phyloP scores from a whole-genome alignment of 1,140 invertebrate species.

The Drosophila asahinai region DNA sequence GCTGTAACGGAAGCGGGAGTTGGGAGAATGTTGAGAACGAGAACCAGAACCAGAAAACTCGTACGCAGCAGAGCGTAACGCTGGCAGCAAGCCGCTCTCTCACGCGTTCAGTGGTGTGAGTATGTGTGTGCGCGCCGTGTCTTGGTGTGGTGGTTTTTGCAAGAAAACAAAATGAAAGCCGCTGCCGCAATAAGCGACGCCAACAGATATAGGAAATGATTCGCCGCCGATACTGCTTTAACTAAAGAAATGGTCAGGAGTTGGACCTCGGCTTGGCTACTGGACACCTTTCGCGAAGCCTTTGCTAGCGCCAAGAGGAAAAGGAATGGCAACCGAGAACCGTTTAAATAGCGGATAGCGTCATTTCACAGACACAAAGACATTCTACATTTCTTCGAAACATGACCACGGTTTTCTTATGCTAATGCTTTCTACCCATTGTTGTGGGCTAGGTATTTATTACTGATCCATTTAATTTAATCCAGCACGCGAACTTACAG shows the following conservation, averaged over 20 bases:
- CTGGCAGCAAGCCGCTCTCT: constrained; percentile 45
- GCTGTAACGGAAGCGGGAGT: constrained; percentile 57
- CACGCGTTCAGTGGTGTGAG: constrained; percentile 42
- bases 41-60: constrained; percentile 53
- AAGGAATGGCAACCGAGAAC: constrained; percentile 19
- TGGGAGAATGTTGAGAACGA: constrained; percentile 32
- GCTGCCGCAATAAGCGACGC: constrained; percentile 57
- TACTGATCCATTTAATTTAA: not conserved
- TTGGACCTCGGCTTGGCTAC: not conserved
- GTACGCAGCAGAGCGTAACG: constrained; percentile 67
- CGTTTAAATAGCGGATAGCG: constrained; percentile 60
- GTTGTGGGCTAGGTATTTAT: not conserved
- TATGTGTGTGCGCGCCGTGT: constrained; percentile 22
- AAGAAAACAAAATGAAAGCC: constrained; percentile 83
- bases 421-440: not conserved
- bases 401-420: constrained; percentile 1
- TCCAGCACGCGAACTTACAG: constrained; percentile 23
- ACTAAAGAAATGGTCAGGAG: not conserved
- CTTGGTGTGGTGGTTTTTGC: constrained; percentile 74
- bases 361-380: constrained; percentile 62
- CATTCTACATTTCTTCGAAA: constrained; percentile 4
- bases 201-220: constrained; percentile 31
- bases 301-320: constrained; percentile 2
- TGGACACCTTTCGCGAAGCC: not conserved
- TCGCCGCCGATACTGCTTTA: not conserved